Evolutionary conservation across 2,113 vertebrate species (phyloP), one percentile per base, ranked within the genome.

Genomic region (Gnathonemus longibarbis): DNA sequence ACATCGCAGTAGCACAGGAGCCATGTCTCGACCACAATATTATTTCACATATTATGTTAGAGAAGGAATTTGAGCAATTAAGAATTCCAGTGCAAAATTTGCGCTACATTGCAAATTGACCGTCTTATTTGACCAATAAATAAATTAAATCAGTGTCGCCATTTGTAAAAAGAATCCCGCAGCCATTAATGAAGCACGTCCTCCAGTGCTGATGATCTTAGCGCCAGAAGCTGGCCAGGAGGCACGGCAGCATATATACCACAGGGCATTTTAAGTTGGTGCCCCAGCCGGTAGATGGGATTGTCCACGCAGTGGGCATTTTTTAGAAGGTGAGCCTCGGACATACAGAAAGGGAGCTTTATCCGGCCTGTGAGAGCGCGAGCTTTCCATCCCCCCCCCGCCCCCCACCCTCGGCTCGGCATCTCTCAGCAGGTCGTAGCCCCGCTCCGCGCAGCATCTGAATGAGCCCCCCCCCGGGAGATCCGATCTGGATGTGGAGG

Each of bases 401-500:
- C 35, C 35, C 35, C 35, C 35, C 35, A 35, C 94, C 70, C 42
- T 48, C 19, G n/a, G 66, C 58, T 77, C 11, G 86, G 39, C 77
- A 35, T 90, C 48, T 85, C 89, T 88, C 84, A 89, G 86, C 74
- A 49, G 80, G 74, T 35, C 86, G 19, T 80, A 62, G 87, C 91
- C 56, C 90, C 89, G 24, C 46, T 50, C 74, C 74, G 58, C 74
- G 85, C 89, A 52, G 87, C 62, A 45, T 89, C 84, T 80, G 80
- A 91, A 88, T 58, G 89, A 89, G 45, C 35, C 89, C 88, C 91
- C 90, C 91, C 84, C 6, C 27, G 91, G 91, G 93, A 56, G 93
- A 94, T 91, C 90, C 24, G 9, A 92, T 93, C 92, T 91, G 80
- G 88, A 88, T 50, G 89, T 62, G 89, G 85, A 90, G 90, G 90